Percentiles rank a stretch among this genome's conserved stretches.
Evolutionary conservation across 2,797 vertebrate genomes (phyloP).

Genomic region (Gymnocypris eckloni): DNA sequence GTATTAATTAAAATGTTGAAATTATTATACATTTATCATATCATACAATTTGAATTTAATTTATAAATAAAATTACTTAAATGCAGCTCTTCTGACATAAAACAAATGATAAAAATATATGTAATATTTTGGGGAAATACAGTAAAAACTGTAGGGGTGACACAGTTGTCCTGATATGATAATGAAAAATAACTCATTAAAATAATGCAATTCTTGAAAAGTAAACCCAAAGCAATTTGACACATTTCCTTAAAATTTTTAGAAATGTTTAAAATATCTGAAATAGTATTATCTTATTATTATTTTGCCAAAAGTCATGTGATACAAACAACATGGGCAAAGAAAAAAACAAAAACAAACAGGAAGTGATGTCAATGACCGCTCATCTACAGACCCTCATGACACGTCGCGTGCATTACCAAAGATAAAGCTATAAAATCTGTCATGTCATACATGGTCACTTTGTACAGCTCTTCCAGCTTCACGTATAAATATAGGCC

Average conservation of each 20-base stretch:
- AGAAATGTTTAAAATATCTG: too few species aligned
- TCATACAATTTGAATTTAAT: not conserved
- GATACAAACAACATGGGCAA: not conserved
- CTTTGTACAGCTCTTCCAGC: not conserved
- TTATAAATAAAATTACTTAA: too few species aligned
- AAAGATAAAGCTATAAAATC: not conserved
- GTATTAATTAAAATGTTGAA: too few species aligned
- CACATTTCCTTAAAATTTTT: not conserved
- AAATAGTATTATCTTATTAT: not conserved
- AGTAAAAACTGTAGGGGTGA: not conserved
- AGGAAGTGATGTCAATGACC: too few species aligned
- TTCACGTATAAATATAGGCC: not conserved
- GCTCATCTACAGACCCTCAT: not conserved
- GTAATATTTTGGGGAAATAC: not conserved
- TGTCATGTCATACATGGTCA: not conserved
- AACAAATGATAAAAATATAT: not conserved
- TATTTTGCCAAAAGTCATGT: not conserved
- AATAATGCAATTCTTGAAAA: not conserved
- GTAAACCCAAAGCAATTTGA: not conserved
- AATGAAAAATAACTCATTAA: not conserved
- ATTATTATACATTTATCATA: too few species aligned
- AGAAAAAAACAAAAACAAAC: too few species aligned
- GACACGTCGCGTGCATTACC: not conserved
- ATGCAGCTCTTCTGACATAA: too few species aligned
- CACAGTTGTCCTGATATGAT: not conserved